phyloP scores from a whole-genome alignment of 2,888 invertebrate species.

The Amiota communis region DNA sequence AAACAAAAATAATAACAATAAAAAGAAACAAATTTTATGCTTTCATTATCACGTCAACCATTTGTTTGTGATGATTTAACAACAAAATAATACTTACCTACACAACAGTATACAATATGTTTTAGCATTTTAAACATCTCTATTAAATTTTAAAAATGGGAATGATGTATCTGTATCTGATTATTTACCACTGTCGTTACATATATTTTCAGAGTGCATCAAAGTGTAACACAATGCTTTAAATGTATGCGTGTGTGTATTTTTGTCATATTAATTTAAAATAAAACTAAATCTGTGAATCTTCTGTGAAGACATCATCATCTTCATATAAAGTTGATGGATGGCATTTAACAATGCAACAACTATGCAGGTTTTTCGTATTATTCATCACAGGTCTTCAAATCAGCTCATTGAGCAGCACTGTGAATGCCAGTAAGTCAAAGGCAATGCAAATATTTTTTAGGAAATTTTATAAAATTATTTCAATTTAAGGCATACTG shows the following conservation, averaged over 20 bases:
- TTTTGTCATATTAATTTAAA: not conserved
- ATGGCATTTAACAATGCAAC: conserved; percentile 45
- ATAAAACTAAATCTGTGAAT: not conserved
- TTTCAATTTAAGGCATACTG: conserved; percentile 60
- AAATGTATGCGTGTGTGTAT: not conserved
- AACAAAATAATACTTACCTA: not conserved
- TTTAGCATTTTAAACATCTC: no score
- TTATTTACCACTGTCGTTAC: not conserved
- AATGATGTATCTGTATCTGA: no score
- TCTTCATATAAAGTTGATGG: conserved; percentile 22
- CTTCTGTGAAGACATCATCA: not conserved
- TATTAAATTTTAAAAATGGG: no score
- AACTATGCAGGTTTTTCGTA: conserved; percentile 27
- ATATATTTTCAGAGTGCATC: conserved; percentile 23
- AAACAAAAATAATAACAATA: conserved; percentile 28
- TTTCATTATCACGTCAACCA: conserved; percentile 57
- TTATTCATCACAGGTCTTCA: not conserved
- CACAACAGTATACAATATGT: no score
- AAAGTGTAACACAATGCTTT: conserved; percentile 8
- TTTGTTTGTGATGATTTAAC: not conserved
- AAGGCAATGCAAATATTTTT: not conserved
- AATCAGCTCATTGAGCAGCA: conserved; percentile 5
- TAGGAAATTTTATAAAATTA: not conserved
- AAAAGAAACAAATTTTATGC: conserved; percentile 60
- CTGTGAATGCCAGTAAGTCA: not conserved